These are phyloP conservation scores for Melanophora roralis DNA, from an alignment of 2,888 invertebrate genomes.

Conservation along the genomic window DNA sequence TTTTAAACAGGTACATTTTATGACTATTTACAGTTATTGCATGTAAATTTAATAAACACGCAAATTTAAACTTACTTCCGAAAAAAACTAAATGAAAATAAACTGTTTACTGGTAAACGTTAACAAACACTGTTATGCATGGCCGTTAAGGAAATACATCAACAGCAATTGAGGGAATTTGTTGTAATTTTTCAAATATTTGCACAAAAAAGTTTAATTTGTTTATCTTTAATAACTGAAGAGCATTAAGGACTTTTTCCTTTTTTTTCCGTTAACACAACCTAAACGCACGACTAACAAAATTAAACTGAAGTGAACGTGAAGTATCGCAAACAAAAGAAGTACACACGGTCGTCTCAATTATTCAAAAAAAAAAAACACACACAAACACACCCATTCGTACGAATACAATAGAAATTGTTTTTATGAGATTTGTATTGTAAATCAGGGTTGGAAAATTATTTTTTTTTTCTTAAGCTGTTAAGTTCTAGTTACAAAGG, in stretches of 20 bases:
- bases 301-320: constrained; percentile 47
- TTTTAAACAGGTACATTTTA: neutral
- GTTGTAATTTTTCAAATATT: neutral
- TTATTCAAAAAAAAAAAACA: constrained; percentile 19
- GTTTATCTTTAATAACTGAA: constrained; percentile 1
- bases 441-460: no score
- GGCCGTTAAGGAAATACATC: neutral
- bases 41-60: constrained; percentile 22
- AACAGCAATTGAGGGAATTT: constrained; percentile 22
- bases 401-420: neutral
- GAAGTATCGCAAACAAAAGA: constrained; percentile 1
- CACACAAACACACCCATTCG: constrained; percentile 1
- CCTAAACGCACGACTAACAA: constrained; percentile 50
- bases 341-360: neutral
- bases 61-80: constrained; percentile 34
- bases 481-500: no score
- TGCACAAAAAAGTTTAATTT: neutral
- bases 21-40: constrained; percentile 12
- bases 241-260: neutral
- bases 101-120: constrained; percentile 10
- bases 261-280: constrained; percentile 30
- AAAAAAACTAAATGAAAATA: neutral
- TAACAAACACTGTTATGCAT: constrained; percentile 22
- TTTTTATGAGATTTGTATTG: constrained; percentile 16
- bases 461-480: no score